These are phyloP conservation scores for Rhinella marina DNA, from an alignment of 2,797 vertebrate species.

Conservation along the genomic window DNA sequence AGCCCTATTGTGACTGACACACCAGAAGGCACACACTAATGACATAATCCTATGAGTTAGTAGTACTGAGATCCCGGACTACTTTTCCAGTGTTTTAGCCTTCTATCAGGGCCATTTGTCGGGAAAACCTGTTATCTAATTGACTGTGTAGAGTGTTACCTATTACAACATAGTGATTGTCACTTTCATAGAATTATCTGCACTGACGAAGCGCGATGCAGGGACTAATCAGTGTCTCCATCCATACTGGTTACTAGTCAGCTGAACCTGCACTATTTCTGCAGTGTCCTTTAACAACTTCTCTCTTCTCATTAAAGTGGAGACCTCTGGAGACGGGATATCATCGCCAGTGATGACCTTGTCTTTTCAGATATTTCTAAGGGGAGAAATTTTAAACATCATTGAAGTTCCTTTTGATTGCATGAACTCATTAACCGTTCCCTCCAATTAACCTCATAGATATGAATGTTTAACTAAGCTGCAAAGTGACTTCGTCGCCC, in stretches of 20 bases:
- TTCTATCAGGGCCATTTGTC: background rate
- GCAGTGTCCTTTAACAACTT: slow-evolving; percentile 32
- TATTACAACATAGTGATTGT: background rate
- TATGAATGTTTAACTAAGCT: slow-evolving; percentile 28
- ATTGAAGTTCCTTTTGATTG: slow-evolving; percentile 8
- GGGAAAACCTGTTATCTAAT: background rate
- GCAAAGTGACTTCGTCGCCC: slow-evolving; percentile 13
- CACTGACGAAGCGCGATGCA: background rate
- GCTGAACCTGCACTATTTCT: slow-evolving; percentile 15
- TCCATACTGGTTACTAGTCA: slow-evolving; percentile 10
- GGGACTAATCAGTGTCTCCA: slow-evolving; percentile 16
- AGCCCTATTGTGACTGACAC: background rate
- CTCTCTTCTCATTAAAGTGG: slow-evolving; percentile 27
- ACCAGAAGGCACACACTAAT: background rate
- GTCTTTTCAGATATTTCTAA: slow-evolving; percentile 42
- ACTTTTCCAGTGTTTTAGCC: background rate
- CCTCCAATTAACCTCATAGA: slow-evolving; percentile 43
- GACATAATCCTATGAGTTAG: background rate
- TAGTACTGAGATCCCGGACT: background rate
- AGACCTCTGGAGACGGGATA: slow-evolving; percentile 28
- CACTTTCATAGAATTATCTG: background rate
- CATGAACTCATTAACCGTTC: slow-evolving; percentile 46
- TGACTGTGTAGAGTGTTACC: background rate
- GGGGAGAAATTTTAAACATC: slow-evolving; percentile 29
- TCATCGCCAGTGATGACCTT: slow-evolving; percentile 39